These are phyloP conservation scores for Bostrychus sinensis DNA, from an alignment of 2,113 vertebrate genomes.

Conservation along the genomic window DNA sequence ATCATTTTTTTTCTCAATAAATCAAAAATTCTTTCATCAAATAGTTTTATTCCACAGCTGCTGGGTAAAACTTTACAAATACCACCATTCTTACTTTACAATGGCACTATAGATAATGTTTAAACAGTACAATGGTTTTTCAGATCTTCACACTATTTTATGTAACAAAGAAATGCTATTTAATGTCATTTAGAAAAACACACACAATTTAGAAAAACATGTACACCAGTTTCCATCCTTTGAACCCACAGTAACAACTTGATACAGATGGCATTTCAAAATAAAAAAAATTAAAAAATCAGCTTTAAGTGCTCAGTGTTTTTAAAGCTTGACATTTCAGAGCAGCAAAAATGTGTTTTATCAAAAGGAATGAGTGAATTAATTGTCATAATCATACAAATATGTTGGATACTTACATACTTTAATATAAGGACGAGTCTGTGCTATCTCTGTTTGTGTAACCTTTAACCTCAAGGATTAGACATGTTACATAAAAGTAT, in stretches of 20 bases:
- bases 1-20: too few relatives aligned
- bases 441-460: too few relatives aligned
- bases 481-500: too few relatives aligned
- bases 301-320: not conserved
- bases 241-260: not conserved
- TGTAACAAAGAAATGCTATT: not conserved
- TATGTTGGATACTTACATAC: too few relatives aligned
- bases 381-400: too few relatives aligned
- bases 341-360: not conserved
- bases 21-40: not conserved
- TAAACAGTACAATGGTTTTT: not conserved
- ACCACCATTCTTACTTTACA: not conserved
- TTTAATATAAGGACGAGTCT: too few relatives aligned
- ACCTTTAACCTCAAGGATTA: too few relatives aligned
- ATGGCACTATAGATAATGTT: not conserved
- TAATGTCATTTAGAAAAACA: not conserved
- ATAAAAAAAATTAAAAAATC: not conserved
- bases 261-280: not conserved
- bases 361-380: slow-evolving; percentile 2
- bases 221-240: not conserved
- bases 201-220: not conserved
- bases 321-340: not conserved
- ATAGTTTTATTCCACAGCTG: not conserved
- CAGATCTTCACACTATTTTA: not conserved
- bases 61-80: not conserved